Percentiles rank a stretch among this genome's conserved stretches.
These are phyloP conservation scores for Caenorhabditis sp. DNA, from an alignment of 2,888 invertebrate species.

Conservation along the genomic window DNA sequence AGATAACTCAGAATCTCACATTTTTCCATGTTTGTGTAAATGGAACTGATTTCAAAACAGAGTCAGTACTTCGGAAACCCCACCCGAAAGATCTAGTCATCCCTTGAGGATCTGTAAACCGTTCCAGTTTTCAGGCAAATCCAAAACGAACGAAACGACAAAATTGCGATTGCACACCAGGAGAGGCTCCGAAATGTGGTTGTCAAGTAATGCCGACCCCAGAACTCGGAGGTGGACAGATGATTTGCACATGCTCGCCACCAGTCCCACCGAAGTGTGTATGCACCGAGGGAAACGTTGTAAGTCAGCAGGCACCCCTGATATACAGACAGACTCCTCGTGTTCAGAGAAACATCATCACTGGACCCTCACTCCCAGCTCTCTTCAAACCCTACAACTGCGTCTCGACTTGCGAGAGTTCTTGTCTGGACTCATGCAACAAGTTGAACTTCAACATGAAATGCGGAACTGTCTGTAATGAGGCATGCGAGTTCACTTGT, in stretches of 20 bases:
- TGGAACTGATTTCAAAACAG: too few species aligned
- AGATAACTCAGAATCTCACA: too few species aligned
- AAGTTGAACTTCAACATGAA: conserved; percentile 61
- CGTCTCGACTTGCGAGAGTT: conserved; percentile 60
- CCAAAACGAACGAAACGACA: conserved; percentile 66
- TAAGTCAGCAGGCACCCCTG: conserved; percentile 18
- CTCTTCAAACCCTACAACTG: conserved; percentile 59
- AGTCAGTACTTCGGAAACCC: too few species aligned
- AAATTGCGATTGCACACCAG: conserved; percentile 65
- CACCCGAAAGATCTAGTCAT: too few species aligned
- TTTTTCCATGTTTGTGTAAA: too few species aligned
- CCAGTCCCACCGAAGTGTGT: conserved; percentile 70
- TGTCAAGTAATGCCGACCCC: conserved; percentile 66
- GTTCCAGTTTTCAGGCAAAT: conserved; percentile 15
- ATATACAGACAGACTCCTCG: background rate
- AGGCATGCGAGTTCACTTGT: conserved; percentile 71
- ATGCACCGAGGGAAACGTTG: conserved; percentile 63
- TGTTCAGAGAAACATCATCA: conserved; percentile 54
- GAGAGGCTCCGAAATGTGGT: conserved; percentile 70
- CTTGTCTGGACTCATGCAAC: conserved; percentile 65
- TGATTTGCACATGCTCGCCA: conserved; percentile 70
- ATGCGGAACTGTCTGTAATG: conserved; percentile 64
- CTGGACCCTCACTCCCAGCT: conserved; percentile 40
- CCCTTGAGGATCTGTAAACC: too few species aligned
- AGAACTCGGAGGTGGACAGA: conserved; percentile 61